Conservation (phyloP, 2,797 vertebrate genomes). For the Alectoris magna region DNA sequence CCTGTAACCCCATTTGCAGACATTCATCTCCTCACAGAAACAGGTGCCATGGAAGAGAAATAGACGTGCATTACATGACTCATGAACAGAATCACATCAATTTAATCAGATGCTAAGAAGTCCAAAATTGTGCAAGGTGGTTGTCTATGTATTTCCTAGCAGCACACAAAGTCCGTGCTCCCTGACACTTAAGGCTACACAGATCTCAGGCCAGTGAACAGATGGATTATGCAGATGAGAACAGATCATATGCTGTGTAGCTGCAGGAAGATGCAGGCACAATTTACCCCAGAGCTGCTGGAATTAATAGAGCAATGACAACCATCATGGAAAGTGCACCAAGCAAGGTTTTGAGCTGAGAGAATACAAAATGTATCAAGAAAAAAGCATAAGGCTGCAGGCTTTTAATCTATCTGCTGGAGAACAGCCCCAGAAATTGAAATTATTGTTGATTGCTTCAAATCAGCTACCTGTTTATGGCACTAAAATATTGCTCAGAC, state of each 20-base stretch:
- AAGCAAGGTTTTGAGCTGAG: background rate
- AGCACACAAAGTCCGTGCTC: background rate
- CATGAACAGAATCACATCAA: background rate
- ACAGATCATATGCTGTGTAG: background rate
- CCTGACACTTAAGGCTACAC: constrained; percentile 6
- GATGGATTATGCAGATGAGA: constrained; percentile 66
- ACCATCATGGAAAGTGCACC: background rate
- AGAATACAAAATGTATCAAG: background rate
- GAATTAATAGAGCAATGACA: constrained; percentile 43
- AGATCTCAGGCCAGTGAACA: background rate
- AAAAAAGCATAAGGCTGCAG: background rate
- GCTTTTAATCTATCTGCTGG: background rate
- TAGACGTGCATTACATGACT: constrained; percentile 12
- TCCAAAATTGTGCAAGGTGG: background rate
- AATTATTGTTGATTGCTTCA: background rate
- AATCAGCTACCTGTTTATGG: background rate
- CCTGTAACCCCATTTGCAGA: constrained; percentile 7
- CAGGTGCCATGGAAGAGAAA: background rate
- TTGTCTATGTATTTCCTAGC: background rate
- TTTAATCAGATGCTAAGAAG: constrained; percentile 21
- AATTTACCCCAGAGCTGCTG: constrained; percentile 47
- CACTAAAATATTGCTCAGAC: background rate
- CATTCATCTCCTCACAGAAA: background rate
- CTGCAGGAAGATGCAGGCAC: background rate
- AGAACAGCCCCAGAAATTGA: background rate